Percentiles rank a stretch among this genome's conserved stretches.
Conservation (phyloP, 2,797 vertebrate genomes). For the Ispidina lecontei region DNA sequence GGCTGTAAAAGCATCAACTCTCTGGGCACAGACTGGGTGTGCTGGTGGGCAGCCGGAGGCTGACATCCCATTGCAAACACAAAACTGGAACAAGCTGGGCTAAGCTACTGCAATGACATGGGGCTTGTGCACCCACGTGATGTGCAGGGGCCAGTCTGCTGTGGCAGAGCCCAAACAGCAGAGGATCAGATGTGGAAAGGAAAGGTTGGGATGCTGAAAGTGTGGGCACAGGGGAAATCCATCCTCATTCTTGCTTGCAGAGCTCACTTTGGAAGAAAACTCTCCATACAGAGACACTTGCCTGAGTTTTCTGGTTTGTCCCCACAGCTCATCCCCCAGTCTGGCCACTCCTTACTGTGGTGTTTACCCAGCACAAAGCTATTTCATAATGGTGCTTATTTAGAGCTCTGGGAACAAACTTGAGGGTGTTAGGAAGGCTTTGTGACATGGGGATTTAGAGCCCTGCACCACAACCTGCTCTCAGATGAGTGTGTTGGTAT, state of each 20-base stretch:
- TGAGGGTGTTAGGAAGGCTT: neutral
- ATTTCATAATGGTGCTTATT: constrained; percentile 40
- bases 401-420: neutral
- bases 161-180: neutral
- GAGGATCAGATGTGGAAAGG: neutral
- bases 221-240: neutral
- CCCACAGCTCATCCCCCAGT: neutral
- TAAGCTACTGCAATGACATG: neutral
- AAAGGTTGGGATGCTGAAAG: neutral
- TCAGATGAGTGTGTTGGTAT: neutral
- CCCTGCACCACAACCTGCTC: neutral
- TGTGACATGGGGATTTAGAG: constrained; percentile 9
- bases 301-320: neutral
- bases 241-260: neutral
- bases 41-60: neutral
- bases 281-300: neutral
- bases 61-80: neutral
- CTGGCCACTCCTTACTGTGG: neutral
- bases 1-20: neutral
- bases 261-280: neutral
- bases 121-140: neutral
- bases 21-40: neutral
- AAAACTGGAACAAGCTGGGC: constrained; percentile 7
- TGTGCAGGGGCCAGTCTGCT: neutral
- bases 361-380: constrained; percentile 32